phyloP scores from a whole-genome alignment of 2,888 invertebrate species.

The Unio pictorum region DNA sequence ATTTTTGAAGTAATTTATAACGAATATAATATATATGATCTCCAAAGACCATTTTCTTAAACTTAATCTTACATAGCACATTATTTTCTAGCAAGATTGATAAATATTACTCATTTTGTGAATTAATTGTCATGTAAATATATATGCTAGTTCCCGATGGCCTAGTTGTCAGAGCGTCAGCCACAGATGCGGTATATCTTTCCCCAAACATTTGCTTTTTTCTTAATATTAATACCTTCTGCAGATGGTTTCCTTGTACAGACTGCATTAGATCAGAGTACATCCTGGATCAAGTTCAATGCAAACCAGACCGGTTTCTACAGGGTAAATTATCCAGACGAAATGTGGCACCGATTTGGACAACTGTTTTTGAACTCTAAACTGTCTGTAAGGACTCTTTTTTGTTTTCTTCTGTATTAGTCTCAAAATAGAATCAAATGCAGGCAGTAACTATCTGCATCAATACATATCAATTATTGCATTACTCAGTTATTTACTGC shows the following conservation, averaged over 20 bases:
- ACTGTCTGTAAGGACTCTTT: constrained; percentile 12
- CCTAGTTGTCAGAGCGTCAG: no score
- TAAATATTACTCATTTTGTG: no score
- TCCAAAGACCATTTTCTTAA: no score
- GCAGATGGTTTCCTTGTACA: constrained; percentile 38
- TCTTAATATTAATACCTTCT: background rate
- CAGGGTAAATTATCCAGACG: constrained; percentile 84
- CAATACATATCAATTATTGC: background rate
- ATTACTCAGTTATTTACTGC: no score
- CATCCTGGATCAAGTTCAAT: constrained; percentile 82
- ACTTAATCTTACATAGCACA: no score
- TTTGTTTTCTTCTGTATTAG: background rate
- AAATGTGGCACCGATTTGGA: constrained; percentile 77
- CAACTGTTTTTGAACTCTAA: constrained; percentile 18
- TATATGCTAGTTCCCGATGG: no score
- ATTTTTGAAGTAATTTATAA: background rate
- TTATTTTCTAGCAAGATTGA: no score
- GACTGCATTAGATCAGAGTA: constrained; percentile 4
- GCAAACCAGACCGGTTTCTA: constrained; percentile 89
- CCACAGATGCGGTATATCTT: no score
- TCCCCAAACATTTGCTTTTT: no score
- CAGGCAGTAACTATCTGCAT: background rate
- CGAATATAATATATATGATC: background rate
- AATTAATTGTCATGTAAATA: no score
- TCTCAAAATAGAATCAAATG: background rate